Base-by-base conservation (phyloP, 2,797 vertebrate genomes). In the Amphiprion clarkii region DNA sequence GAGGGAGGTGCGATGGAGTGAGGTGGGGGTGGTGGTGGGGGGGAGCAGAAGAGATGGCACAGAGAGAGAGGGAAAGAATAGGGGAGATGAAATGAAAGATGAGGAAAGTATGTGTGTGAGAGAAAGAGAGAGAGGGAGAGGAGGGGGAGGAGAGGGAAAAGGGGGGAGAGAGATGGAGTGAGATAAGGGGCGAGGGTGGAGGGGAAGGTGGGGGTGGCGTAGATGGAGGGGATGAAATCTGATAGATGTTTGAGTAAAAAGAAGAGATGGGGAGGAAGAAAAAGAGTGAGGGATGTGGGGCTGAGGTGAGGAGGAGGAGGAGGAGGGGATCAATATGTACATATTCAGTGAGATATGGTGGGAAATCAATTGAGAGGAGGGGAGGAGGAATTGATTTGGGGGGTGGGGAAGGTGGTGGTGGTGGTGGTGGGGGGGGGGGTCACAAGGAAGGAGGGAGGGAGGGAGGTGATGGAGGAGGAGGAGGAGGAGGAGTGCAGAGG, bases 281-380 rank as follows among this genome's bases (percentile, higher is more conserved):
- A 79, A 49, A 31, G 82, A 90, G 87, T 72, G 88, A 87, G 81
- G 81, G 83, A 75, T 69, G 77, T 31, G 31, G 61, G 79, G 76
- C 48, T 16, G 69, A 62, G 67, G 69, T 67, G 79, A 57, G 70
- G 76, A 51, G 42, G 65, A 76, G 71, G 62, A 79, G 64, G 67
- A 58, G 70, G 69, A 48, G 65, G 67, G 83, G 92, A 93, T 94
- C 93, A 88, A 94, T 94, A 92, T 86, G 90, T 89, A 93, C 93
- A 94, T 94, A 94, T 94, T 93, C 91, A 93, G 90, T 83, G 89
- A 88, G 92, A 91, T 91, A 91, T 88, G 89, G 90, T 86, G 88
- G 90, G 88, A 85, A 92, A 94, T 93, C 92, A 93, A 94, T 92
- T 87, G 89, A 82, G 56, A 84, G 74, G 71, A 82, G 85, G 86